Conservation (phyloP, 2,888 invertebrate genomes). For the Marronus borbonicus region DNA sequence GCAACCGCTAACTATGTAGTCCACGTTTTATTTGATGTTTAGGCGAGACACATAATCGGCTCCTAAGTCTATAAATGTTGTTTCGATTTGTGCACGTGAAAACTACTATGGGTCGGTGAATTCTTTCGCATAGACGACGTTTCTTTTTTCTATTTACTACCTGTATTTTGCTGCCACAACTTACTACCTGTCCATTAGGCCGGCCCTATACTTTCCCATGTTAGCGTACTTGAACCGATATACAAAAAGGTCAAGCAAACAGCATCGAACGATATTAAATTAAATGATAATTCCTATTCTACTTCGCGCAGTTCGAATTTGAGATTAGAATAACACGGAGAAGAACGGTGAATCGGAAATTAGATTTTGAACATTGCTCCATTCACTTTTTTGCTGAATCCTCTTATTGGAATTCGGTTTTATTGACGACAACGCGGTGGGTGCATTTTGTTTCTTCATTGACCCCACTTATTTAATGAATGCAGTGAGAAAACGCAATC, state of each 20-base stretch:
- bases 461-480: conserved; percentile 26
- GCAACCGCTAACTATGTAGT: conserved; percentile 3
- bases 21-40: conserved; percentile 41
- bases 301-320: conserved; percentile 34
- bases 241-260: conserved; percentile 52
- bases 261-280: conserved; percentile 49
- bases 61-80: conserved; percentile 1
- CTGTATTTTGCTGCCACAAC: conserved; percentile 32
- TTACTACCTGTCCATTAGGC: conserved; percentile 28
- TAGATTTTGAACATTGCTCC: no score
- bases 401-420: conserved; percentile 1
- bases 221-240: conserved; percentile 53
- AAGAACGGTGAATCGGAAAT: no score
- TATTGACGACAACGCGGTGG: neutral
- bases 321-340: conserved; percentile 4
- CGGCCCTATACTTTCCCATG: conserved; percentile 41
- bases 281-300: conserved; percentile 49
- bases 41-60: neutral
- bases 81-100: conserved; percentile 36
- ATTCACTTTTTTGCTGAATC: neutral
- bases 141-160: conserved; percentile 19
- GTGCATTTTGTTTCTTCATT: conserved; percentile 31
- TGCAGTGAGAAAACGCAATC: conserved; percentile 40
- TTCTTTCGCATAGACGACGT: conserved; percentile 21
- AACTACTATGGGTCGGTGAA: conserved; percentile 31